Percentiles rank a stretch among this genome's conserved stretches.
These are phyloP conservation scores for Etheostoma nigrum DNA, from an alignment of 2,797 vertebrate genomes.

Conservation along the genomic window DNA sequence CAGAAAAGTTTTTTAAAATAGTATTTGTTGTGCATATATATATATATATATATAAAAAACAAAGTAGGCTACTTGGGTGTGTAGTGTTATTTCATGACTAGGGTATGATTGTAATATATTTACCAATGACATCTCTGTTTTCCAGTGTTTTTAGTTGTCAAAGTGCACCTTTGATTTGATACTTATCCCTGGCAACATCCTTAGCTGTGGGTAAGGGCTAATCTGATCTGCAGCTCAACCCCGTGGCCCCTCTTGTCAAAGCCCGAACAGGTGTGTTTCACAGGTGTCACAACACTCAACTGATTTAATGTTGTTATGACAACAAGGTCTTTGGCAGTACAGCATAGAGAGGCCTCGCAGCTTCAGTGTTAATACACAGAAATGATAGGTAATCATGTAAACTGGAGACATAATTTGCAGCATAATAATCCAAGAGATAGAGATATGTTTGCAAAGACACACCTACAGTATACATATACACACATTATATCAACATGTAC, in stretches of 20 bases:
- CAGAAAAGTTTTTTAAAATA: not conserved
- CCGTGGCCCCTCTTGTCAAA: slow-evolving; percentile 28
- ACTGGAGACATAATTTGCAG: not conserved
- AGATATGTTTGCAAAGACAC: slow-evolving; percentile 16
- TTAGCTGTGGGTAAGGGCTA: slow-evolving; percentile 18
- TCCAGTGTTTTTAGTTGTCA: not conserved
- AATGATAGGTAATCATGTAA: not conserved
- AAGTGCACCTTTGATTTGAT: not conserved
- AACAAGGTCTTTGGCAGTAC: slow-evolving; percentile 15
- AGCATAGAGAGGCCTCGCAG: slow-evolving; percentile 4
- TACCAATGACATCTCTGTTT: not conserved
- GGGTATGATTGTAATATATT: not conserved
- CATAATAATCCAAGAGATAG: not conserved
- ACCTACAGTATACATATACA: not conserved
- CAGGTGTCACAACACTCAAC: slow-evolving; percentile 53
- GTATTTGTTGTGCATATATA: too few species aligned
- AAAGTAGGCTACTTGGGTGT: too few species aligned
- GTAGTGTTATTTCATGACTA: not conserved
- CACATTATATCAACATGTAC: not conserved
- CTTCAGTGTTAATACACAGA: slow-evolving; percentile 21
- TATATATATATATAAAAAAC: too few species aligned
- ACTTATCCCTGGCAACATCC: not conserved
- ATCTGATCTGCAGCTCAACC: slow-evolving; percentile 30
- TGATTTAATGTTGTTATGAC: slow-evolving; percentile 29
- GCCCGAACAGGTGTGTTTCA: slow-evolving; percentile 64